Evolutionary conservation across 2,113 vertebrate species (phyloP).

Genomic region (Crotalus horridus): DNA sequence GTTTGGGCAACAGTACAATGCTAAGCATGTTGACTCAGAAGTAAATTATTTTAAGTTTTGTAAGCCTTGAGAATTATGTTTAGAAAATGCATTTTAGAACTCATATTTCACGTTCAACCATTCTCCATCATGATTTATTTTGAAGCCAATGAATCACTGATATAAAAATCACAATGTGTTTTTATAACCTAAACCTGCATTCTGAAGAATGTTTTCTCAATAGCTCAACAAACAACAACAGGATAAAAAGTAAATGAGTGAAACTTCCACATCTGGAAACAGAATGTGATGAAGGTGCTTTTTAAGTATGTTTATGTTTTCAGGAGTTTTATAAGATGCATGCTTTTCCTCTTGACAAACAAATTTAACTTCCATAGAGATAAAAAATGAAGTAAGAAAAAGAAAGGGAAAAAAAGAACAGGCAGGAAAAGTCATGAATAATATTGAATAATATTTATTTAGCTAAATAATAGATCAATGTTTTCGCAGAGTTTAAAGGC

Average conservation of each 20-base stretch:
- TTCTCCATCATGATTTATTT: conserved; percentile 2
- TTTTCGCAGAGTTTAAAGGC: not conserved
- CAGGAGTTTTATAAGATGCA: conserved; percentile 35
- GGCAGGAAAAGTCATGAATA: not conserved
- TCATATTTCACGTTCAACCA: conserved; percentile 16
- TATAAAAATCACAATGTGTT: conserved; percentile 13
- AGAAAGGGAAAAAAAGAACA: conserved; percentile 1
- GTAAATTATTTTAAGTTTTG: not conserved
- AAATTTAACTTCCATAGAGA: conserved; percentile 43
- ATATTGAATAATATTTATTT: not conserved
- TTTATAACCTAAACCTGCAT: conserved; percentile 33
- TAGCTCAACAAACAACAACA: conserved; percentile 40
- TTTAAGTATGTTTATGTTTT: conserved; percentile 56
- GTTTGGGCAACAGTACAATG: conserved; percentile 24
- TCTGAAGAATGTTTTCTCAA: conserved; percentile 44
- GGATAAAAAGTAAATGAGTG: conserved; percentile 57
- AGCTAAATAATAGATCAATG: not conserved
- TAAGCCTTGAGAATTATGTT: not conserved
- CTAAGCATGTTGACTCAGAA: not conserved
- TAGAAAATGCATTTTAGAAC: conserved; percentile 19
- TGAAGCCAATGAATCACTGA: conserved; percentile 18
- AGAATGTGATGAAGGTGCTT: conserved; percentile 32
- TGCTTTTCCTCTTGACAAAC: conserved; percentile 38
- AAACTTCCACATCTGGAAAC: conserved; percentile 44
- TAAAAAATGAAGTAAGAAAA: conserved; percentile 1